Conservation (phyloP, 2,888 invertebrate species). For the Acanthosoma haemorrhoidale region DNA sequence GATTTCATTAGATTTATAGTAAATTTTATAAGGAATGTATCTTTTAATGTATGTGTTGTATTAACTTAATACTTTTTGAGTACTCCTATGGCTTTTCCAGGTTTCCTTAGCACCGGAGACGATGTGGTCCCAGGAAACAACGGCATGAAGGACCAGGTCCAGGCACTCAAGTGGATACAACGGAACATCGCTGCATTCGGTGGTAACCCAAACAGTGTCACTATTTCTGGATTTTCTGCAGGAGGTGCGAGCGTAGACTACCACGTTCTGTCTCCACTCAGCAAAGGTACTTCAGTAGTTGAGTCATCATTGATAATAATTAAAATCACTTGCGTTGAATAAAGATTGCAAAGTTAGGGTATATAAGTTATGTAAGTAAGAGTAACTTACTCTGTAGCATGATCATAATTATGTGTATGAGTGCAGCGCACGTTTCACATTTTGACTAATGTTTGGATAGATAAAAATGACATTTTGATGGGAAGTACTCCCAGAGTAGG, state of each 20-base stretch:
- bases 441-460: no score
- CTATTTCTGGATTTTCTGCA: slow-evolving; percentile 64
- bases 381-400: background rate
- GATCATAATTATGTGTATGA: background rate
- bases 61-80: no score
- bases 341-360: no score
- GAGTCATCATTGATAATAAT: no score
- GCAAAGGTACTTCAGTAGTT: slow-evolving; percentile 55
- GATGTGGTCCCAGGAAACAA: slow-evolving; percentile 62
- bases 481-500: no score
- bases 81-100: slow-evolving; percentile 4
- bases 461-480: no score
- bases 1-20: no score
- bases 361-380: no score
- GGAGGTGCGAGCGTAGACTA: slow-evolving; percentile 71
- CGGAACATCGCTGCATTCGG: slow-evolving; percentile 64
- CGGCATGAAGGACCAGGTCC: slow-evolving; percentile 67
- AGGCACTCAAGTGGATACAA: slow-evolving; percentile 65
- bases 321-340: no score
- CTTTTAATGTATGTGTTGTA: no score
- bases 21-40: no score
- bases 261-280: slow-evolving; percentile 60
- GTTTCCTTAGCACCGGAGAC: slow-evolving; percentile 61
- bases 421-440: no score
- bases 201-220: slow-evolving; percentile 64